These are phyloP conservation scores for Tympanuchus pallidicinctus DNA, from an alignment of 2,113 vertebrate genomes.

Conservation along the genomic window DNA sequence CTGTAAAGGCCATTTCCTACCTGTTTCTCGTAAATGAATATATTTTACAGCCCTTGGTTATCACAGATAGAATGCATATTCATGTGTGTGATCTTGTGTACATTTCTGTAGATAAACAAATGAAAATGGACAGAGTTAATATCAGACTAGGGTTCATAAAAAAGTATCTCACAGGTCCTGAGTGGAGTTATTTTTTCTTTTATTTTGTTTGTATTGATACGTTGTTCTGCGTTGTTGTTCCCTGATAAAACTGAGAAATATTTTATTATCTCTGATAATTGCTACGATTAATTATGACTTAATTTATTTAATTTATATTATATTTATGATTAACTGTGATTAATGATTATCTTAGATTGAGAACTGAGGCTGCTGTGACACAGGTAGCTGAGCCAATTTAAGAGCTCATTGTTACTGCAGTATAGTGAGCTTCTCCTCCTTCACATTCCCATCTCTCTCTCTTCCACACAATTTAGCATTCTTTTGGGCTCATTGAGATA, in stretches of 20 bases:
- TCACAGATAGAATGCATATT: not conserved
- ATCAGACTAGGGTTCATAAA: not conserved
- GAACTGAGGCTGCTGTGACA: not conserved
- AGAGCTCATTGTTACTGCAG: not conserved
- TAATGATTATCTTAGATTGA: not conserved
- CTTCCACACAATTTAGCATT: not conserved
- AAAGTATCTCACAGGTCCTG: not conserved
- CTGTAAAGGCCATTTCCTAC: not conserved
- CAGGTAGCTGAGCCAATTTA: not conserved
- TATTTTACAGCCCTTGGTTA: not conserved
- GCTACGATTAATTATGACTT: no score
- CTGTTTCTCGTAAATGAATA: not conserved
- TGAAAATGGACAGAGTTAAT: not conserved
- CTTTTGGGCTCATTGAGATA: fast-evolving
- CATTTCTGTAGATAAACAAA: not conserved
- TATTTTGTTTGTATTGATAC: not conserved
- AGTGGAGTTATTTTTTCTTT: not conserved
- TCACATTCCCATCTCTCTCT: not conserved
- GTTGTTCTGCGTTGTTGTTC: not conserved
- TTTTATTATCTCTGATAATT: not conserved
- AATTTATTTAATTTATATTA: no score
- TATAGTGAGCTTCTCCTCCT: not conserved
- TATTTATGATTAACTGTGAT: no score
- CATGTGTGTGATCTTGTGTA: not conserved
- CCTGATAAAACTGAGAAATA: not conserved